Evolutionary conservation across 2,113 vertebrate species (phyloP), one percentile per base, ranked within the genome.

Genomic region (Anguilla japonica): DNA sequence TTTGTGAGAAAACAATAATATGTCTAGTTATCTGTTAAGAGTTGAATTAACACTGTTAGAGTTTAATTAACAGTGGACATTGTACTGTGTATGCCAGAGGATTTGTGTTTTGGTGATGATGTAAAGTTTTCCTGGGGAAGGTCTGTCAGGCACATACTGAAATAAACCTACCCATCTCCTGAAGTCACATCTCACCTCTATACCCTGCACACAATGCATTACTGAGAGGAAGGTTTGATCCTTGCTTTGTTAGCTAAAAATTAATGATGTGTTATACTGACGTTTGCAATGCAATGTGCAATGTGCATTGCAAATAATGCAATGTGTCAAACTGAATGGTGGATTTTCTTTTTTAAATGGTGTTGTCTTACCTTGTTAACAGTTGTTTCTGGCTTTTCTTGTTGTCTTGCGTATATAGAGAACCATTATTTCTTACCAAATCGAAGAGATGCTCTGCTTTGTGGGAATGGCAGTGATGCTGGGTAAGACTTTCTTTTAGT

Each of bases 401-500:
- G 89, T 41, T 53, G 79, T 50, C 56, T 84, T 41, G 26, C 84
- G 9, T 22, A 50, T 92, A 46, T 84, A 99, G 98, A 41, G 91
- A 97, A 98, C 93, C 97, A 98, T 89, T 99, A 99, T 92, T 96
- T 95, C 93, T 93, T 97, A 92, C 96, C 97, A 90, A 97, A 96
- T 84, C 95, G 96, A 53, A 97, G 95, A 90, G 98, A 99, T 92
- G 97, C 98, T 91, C 94, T 99, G 84, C 96, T 99, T 57, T 99
- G 98, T 95, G 98, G 98, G 87, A 99, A 99, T 84, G 96, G 96
- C 91, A 97, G 96, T 39, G 97, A 98, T 85, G 97, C 97, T 34
- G 98, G 98, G 98, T 99, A 96, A 97, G 96, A 85, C 85, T 92
- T 91, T 90, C 90, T 92, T 92, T 90, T 78, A 7, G 91, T 88